Evolutionary conservation across 2,113 vertebrate genomes (phyloP).

Genomic region (Rattus rattus): DNA sequence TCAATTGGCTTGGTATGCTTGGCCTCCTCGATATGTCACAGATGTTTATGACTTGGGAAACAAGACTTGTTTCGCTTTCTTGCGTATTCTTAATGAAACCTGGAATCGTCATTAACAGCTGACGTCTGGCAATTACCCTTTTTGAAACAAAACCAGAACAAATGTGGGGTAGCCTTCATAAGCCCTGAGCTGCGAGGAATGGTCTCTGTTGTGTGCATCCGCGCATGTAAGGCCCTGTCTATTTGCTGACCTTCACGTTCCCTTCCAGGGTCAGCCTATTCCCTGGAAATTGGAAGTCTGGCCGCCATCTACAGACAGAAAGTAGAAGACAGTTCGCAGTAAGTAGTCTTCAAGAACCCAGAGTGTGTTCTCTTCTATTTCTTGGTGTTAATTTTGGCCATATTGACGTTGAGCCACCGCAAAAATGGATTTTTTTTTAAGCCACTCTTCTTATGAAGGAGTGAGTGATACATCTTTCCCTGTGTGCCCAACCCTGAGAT

Average conservation of each 20-base stretch:
- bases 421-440: constrained; percentile 21
- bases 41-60: constrained; percentile 28
- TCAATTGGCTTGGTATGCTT: not conserved
- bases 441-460: not conserved
- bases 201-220: constrained; percentile 23
- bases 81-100: constrained; percentile 22
- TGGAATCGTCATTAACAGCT: not conserved
- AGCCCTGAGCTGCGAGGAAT: constrained; percentile 5
- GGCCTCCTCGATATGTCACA: not conserved
- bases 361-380: constrained; percentile 8
- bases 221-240: not conserved
- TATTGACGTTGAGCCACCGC: not conserved
- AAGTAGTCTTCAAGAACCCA: constrained; percentile 78
- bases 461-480: not conserved
- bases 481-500: not conserved
- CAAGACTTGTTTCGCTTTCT: constrained; percentile 16
- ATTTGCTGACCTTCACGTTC: constrained; percentile 72
- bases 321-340: constrained; percentile 88
- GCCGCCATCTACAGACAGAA: constrained; percentile 87
- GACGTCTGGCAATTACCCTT: constrained; percentile 29
- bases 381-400: not conserved
- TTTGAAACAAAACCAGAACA: constrained; percentile 35
- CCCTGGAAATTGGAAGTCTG: constrained; percentile 86
- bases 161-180: constrained; percentile 28
- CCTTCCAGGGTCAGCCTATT: constrained; percentile 85